Base-by-base conservation (phyloP, 2,113 vertebrate genomes). In the Scatophagus argus region DNA sequence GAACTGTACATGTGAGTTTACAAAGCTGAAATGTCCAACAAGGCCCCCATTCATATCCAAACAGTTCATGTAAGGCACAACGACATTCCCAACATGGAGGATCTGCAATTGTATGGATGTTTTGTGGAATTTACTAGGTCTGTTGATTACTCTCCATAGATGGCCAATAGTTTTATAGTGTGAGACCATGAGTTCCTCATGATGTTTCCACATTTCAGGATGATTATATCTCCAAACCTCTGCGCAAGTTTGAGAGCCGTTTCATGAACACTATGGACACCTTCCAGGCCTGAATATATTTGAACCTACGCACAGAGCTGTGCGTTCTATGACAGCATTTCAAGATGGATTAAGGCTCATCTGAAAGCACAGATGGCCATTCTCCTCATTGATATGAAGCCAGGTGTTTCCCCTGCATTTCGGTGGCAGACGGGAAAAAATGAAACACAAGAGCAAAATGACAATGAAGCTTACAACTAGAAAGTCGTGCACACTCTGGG, bases 361-460 rank as follows among this genome's bases (percentile, higher is more conserved):
- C 34, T 36, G 43, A 54, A n/a, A 73, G n/a, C n/a, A n/a, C n/a
- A n/a, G 5, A 61, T 43, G 55, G 74, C 39, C 47, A 25, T 60
- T 49, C 29, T 34, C 3, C 44, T 74, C 29, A 29, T 31, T 39
- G 16, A 52, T 23, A 51, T 49, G 9, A 8, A 25, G 41, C 23
- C n/a, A 31, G 52, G 32, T 32, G 32, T 62, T 69, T 56, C 5
- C 6, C 12, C 32, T 51, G 8, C 9, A 38, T 46, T 17, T n/a
- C 38, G 39, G 17, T 38, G 27, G 66, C 21, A 65, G 9, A 4
- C 14, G 17, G 19, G 25, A 34, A 8, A 23, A 36, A 23, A 66
- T 43, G 47, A 62, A 70, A 63, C 29, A 46, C 36, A 60, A 58
- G 8, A 55, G 60, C 41, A n/a, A 67, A 61, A 61, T n/a, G 71